A percentile compares a stretch with the other conserved stretches of the same genome.
phyloP scores from a whole-genome alignment of 2,113 vertebrate species.

The Scartelaos histophorus region DNA sequence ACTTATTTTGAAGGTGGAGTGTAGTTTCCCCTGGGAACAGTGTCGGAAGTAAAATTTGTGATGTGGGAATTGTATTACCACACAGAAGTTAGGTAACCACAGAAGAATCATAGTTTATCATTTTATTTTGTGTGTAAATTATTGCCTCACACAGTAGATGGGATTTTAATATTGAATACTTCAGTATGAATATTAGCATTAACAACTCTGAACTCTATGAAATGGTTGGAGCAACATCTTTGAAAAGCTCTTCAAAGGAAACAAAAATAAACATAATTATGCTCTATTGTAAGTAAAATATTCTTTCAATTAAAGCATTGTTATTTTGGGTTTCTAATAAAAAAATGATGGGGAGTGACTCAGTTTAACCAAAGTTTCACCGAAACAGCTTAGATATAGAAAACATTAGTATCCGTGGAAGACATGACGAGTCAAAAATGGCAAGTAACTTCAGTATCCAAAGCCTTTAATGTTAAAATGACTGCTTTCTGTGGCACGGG shows the following conservation, averaged over 20 bases:
- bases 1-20: slow-evolving; percentile 32
- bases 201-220: slow-evolving; percentile 6
- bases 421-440: background rate
- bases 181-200: slow-evolving; percentile 1
- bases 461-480: background rate
- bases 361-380: background rate
- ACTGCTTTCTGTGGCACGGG: background rate
- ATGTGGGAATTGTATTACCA: slow-evolving; percentile 11
- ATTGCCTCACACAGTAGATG: background rate
- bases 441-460: background rate
- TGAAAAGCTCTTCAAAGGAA: background rate
- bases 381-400: background rate
- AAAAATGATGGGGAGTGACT: background rate
- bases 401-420: background rate
- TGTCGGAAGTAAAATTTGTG: slow-evolving; percentile 13
- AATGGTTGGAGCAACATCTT: background rate
- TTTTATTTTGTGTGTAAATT: slow-evolving; percentile 1
- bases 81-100: background rate
- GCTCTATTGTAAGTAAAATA: background rate
- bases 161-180: background rate
- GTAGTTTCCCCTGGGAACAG: slow-evolving; percentile 41
- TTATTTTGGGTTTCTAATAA: background rate
- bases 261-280: background rate
- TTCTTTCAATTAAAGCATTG: background rate
- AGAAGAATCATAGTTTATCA: slow-evolving; percentile 1